Percentiles rank a stretch among this genome's conserved stretches.
These are phyloP conservation scores for Heliocidaris erythrogramma DNA, from an alignment of 35 echinoderm and acorn worm species.

Conservation along the genomic window DNA sequence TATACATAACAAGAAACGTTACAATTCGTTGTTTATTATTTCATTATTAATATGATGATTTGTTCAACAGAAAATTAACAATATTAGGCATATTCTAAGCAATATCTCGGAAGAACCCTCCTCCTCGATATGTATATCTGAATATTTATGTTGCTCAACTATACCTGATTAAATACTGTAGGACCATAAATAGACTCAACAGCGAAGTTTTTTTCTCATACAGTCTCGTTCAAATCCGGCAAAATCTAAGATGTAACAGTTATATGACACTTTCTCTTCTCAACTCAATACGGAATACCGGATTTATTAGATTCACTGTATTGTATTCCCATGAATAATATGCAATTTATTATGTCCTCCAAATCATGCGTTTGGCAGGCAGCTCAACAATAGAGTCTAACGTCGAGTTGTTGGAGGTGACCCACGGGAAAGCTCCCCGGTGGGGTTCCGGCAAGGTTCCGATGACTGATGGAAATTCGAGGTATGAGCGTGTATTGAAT, in stretches of 20 bases:
- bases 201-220: neutral
- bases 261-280: neutral
- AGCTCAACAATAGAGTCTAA: slow-evolving; percentile 1
- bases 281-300: neutral
- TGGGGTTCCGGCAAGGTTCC: neutral
- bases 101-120: no score
- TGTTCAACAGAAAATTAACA: no score
- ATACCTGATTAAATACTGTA: no score
- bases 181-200: no score
- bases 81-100: no score
- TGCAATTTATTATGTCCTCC: neutral
- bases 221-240: neutral
- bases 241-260: neutral
- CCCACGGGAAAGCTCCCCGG: neutral
- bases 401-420: neutral
- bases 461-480: slow-evolving; percentile 16
- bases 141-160: no score
- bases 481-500: neutral
- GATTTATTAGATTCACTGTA: neutral
- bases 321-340: neutral
- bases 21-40: no score
- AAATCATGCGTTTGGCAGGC: neutral
- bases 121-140: no score
- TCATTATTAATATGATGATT: no score
- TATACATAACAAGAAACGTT: no score